Percentiles rank a stretch among this genome's conserved stretches.
phyloP scores from a whole-genome alignment of 2,113 vertebrate species.

The Zosterops borbonicus region DNA sequence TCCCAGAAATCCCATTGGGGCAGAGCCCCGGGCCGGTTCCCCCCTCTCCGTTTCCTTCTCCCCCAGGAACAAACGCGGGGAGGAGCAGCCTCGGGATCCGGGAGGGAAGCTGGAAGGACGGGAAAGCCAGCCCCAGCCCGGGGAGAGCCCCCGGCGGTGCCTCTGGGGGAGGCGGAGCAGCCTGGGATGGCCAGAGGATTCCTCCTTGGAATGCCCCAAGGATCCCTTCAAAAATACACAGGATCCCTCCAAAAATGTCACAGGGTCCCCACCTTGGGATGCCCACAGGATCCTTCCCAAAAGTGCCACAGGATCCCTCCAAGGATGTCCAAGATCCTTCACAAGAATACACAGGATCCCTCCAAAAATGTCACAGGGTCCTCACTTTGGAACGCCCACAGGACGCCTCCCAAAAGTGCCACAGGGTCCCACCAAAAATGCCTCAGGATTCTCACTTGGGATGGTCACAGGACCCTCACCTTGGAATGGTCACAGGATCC shows the following conservation, averaged over 20 bases:
- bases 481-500: too few relatives aligned
- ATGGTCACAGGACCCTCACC: too few relatives aligned
- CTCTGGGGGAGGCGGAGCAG: background rate
- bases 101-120: background rate
- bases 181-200: background rate
- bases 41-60: background rate
- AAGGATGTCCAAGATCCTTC: too few relatives aligned
- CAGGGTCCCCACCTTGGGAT: background rate
- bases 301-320: too few relatives aligned
- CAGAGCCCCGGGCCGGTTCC: background rate
- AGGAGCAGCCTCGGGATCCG: background rate
- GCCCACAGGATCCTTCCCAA: too few relatives aligned
- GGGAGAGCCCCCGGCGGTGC: background rate
- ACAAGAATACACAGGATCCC: background rate
- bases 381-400: background rate
- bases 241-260: background rate
- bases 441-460: too few relatives aligned
- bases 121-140: background rate
- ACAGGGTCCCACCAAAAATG: too few relatives aligned
- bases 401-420: too few relatives aligned
- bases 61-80: background rate
- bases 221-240: background rate
- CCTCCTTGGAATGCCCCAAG: background rate
- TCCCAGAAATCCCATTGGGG: conserved; percentile 1
- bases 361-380: background rate